Evolutionary conservation across 2,797 vertebrate species (phyloP), one percentile per base, ranked within the genome.

Genomic region (Leptatherina wallacei): DNA sequence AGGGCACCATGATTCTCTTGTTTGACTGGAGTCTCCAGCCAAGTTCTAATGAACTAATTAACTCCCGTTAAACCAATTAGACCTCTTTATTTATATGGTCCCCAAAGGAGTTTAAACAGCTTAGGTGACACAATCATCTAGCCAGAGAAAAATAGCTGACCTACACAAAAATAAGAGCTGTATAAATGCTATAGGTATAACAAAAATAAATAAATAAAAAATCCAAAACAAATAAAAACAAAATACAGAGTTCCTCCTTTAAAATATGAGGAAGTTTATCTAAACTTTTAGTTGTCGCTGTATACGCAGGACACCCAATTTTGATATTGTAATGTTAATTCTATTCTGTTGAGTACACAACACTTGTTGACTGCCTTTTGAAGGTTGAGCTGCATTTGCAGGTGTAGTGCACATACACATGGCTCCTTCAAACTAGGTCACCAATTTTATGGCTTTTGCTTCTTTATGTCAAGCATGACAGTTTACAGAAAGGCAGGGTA

Each of bases 1-100:
- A 89, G 79, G 30, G 36, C 3, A 16, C 54, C 27, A 29, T 32
- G 16, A 78, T 64, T 72, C 80, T 82, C 86, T 78, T 78, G 65
- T 89, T 82, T 74, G 82, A 86, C 74, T 6, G 1, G 12, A 68
- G 61, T 74, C 75, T 83, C 59, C 22, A 14, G 76, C 73, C 84
- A 86, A 76, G 68, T 73, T 80, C 77, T 73, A 85, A 88, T 82
- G 63, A 85, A 78, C 85, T 89, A 87, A 92, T 91, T 87, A 89
- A 80, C 54, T 90, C 62, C 65, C 75, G 88, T 79, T 91, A 93
- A 93, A 85, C 90, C 89, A 90, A 90, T 93, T 92, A 93, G 76
- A 79, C 67, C 29, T 81, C 56, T 80, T 85, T 90, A 91, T 92
- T 91, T 91, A 88, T 88, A 92, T 1, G 20, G 32, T 27, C 61